Percentiles rank a stretch among this genome's conserved stretches.
Evolutionary conservation across 2,888 invertebrate species (phyloP).

Genomic region (Pollenia amentaria): DNA sequence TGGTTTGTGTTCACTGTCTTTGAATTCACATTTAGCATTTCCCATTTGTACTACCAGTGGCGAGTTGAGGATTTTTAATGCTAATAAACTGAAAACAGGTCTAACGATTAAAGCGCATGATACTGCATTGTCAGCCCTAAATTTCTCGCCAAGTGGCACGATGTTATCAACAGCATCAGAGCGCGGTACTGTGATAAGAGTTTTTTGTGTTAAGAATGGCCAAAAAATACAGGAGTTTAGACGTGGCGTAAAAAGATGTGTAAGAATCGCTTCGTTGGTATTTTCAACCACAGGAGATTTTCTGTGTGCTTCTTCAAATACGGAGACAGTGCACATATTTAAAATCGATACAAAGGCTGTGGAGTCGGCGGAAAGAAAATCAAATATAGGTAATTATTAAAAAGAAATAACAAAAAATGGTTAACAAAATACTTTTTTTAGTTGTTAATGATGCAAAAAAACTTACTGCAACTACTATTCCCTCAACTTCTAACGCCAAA

Average conservation of each 20-base stretch:
- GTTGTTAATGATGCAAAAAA: conserved; percentile 75
- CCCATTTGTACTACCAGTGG: conserved; percentile 82
- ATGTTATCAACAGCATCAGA: conserved; percentile 84
- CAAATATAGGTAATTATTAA: conserved; percentile 53
- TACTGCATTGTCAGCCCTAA: conserved; percentile 82
- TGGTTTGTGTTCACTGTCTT: conserved; percentile 83
- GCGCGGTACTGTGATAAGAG: conserved; percentile 84
- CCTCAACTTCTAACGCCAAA: conserved; percentile 41
- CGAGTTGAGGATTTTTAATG: conserved; percentile 83
- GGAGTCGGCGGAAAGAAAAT: conserved; percentile 81
- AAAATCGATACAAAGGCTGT: conserved; percentile 82
- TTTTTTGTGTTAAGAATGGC: conserved; percentile 84
- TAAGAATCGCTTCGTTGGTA: conserved; percentile 83
- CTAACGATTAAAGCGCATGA: conserved; percentile 83
- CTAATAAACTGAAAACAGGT: conserved; percentile 80
- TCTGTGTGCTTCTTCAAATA: conserved; percentile 84
- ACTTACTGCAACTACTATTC: conserved; percentile 22
- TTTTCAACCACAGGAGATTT: conserved; percentile 83
- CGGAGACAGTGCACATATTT: conserved; percentile 84
- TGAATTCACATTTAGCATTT: conserved; percentile 84
- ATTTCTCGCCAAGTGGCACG: conserved; percentile 83
- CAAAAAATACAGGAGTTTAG: conserved; percentile 84
- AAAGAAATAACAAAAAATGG: neutral
- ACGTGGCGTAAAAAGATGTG: conserved; percentile 84
- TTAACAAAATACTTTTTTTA: conserved; percentile 20